Conservation (phyloP, 2,888 invertebrate species). For the Macaria liturata region DNA sequence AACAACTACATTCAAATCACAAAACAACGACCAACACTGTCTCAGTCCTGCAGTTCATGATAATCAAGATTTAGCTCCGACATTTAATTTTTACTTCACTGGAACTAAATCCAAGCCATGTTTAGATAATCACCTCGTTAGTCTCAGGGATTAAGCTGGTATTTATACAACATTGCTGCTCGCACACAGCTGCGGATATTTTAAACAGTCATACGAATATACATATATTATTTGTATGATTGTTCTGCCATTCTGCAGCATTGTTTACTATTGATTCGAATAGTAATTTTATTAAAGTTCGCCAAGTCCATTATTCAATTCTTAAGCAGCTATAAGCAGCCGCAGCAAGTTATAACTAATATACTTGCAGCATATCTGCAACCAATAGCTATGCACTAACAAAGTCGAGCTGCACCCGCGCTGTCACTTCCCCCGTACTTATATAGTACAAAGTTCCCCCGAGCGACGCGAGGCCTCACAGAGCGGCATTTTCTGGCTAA, state of each 20-base stretch:
- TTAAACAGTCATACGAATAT: slow-evolving; percentile 1
- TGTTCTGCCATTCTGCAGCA: neutral
- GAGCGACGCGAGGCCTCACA: slow-evolving; percentile 45
- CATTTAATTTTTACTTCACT: slow-evolving; percentile 25
- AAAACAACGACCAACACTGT: neutral
- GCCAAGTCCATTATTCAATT: too few relatives aligned
- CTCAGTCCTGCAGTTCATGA: neutral
- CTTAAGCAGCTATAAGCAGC: neutral
- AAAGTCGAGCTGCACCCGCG: slow-evolving; percentile 29
- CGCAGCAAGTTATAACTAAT: neutral
- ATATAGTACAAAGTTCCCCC: slow-evolving; percentile 54
- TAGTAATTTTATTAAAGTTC: too few relatives aligned
- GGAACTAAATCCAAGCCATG: slow-evolving; percentile 23
- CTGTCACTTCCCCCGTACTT: slow-evolving; percentile 59
- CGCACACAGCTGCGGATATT: slow-evolving; percentile 18
- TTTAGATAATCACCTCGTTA: slow-evolving; percentile 32
- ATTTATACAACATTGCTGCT: slow-evolving; percentile 27
- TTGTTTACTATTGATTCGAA: too few relatives aligned
- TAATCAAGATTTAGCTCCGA: slow-evolving; percentile 20
- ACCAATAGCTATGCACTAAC: slow-evolving; percentile 4
- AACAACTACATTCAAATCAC: too few relatives aligned
- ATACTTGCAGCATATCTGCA: slow-evolving; percentile 8
- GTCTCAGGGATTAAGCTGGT: slow-evolving; percentile 27
- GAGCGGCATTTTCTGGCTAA: slow-evolving; percentile 59
- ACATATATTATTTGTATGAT: neutral